Evolutionary conservation across 2,797 vertebrate genomes (phyloP).

Genomic region (Amblyraja radiata): DNA sequence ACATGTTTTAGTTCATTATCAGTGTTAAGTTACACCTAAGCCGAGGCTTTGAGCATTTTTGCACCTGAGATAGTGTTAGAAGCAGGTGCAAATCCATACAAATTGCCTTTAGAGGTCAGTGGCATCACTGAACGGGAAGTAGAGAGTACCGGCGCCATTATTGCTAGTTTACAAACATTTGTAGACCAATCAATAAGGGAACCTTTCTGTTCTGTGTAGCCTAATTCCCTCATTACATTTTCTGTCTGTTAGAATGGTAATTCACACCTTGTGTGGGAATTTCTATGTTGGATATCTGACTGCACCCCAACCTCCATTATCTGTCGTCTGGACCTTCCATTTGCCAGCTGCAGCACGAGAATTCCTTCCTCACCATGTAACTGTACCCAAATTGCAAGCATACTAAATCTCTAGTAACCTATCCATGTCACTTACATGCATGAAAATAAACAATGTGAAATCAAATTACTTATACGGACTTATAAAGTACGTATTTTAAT

Average conservation of each 20-base stretch:
- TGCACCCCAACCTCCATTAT: background rate
- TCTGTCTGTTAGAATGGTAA: conserved; percentile 53
- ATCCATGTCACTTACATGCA: background rate
- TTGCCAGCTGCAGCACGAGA: background rate
- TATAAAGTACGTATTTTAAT: conserved; percentile 29
- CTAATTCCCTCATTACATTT: conserved; percentile 49
- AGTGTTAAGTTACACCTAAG: conserved; percentile 53
- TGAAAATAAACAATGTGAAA: background rate
- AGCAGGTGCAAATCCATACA: conserved; percentile 51
- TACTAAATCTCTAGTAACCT: background rate
- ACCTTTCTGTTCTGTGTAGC: conserved; percentile 43
- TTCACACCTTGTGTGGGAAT: conserved; percentile 55
- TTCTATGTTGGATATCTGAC: conserved; percentile 31
- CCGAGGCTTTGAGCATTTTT: conserved; percentile 44
- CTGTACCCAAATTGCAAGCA: background rate
- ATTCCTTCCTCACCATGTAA: conserved; percentile 21
- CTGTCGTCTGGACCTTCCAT: background rate
- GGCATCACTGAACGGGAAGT: conserved; percentile 46
- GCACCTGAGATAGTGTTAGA: conserved; percentile 39
- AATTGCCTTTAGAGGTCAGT: conserved; percentile 60
- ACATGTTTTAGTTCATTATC: conserved; percentile 35
- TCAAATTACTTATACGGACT: background rate
- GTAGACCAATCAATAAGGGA: conserved; percentile 51
- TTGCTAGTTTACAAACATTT: conserved; percentile 65
- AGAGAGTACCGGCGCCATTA: conserved; percentile 52